Conservation (phyloP, 1,140 invertebrate species). For the Lysiphlebus fabarum region DNA sequence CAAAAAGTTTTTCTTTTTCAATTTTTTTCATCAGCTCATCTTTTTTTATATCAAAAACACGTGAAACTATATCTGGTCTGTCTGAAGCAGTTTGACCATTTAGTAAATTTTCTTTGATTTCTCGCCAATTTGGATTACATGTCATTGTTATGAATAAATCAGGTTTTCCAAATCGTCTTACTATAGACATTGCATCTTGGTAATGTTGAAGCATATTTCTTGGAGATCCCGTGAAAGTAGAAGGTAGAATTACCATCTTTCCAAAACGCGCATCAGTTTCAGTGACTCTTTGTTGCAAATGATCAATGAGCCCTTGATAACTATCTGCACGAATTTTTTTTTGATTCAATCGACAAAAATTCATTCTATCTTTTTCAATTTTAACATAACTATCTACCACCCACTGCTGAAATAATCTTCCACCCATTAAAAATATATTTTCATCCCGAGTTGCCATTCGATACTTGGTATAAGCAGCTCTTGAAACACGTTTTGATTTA, state of each 20-base stretch:
- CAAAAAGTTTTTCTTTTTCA: conserved; percentile 1
- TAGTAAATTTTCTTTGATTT: conserved; percentile 6
- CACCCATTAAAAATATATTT: background rate
- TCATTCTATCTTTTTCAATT: conserved; percentile 12
- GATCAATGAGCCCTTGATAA: conserved; percentile 8
- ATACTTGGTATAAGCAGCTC: conserved; percentile 21
- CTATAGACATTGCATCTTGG: conserved; percentile 40
- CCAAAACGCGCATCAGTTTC: conserved; percentile 1
- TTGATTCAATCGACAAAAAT: conserved; percentile 2
- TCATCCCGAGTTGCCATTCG: conserved; percentile 16
- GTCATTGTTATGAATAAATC: conserved; percentile 44
- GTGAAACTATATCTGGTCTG: conserved; percentile 4
- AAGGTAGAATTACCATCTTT: conserved; percentile 9
- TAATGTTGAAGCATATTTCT: conserved; percentile 13
- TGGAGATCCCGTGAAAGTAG: conserved; percentile 11
- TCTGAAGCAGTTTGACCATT: background rate
- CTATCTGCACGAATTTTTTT: conserved; percentile 8
- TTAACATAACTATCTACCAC: conserved; percentile 4
- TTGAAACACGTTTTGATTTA: conserved; percentile 13
- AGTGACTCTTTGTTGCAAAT: background rate
- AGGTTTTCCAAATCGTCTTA: conserved; percentile 44
- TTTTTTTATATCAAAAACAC: conserved; percentile 20
- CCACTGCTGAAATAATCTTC: conserved; percentile 6
- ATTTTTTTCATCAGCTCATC: background rate
- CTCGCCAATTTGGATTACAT: conserved; percentile 6